Evolutionary conservation across 1,140 invertebrate species (phyloP).

Genomic region (Tribolium castaneum): DNA sequence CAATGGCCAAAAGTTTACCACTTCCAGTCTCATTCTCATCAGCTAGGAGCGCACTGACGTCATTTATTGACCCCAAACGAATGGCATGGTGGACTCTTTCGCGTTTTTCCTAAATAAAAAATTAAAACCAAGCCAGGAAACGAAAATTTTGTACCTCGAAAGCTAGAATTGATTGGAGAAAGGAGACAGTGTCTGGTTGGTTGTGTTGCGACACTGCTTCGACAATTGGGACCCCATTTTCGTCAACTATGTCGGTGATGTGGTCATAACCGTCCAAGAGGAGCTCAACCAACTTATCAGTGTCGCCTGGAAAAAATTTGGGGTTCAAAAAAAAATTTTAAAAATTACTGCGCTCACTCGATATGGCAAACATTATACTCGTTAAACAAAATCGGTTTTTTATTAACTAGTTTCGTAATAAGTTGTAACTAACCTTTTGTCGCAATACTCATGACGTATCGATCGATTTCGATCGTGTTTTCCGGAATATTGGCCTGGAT

Average conservation of each 20-base stretch:
- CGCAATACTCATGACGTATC: conserved; percentile 79
- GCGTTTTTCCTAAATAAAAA: conserved; percentile 71
- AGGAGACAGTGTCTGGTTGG: conserved; percentile 73
- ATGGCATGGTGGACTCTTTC: conserved; percentile 83
- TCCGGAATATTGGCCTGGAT: conserved; percentile 79
- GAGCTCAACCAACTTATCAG: conserved; percentile 80
- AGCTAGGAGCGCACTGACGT: conserved; percentile 72
- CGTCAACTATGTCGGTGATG: conserved; percentile 82
- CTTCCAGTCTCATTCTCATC: conserved; percentile 68
- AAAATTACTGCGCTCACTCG: too few relatives aligned
- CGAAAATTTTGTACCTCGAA: conserved; percentile 73
- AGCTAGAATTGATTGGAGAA: conserved; percentile 74
- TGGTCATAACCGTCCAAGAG: conserved; percentile 88
- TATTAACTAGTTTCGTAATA: too few relatives aligned
- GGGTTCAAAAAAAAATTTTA: neutral
- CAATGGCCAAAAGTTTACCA: conserved; percentile 75
- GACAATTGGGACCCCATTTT: conserved; percentile 73
- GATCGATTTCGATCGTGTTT: conserved; percentile 86
- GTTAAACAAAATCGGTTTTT: too few relatives aligned
- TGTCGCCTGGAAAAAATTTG: conserved; percentile 71
- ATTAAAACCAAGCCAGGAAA: too few relatives aligned
- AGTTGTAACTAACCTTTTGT: conserved; percentile 82
- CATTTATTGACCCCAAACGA: conserved; percentile 71
- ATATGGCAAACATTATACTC: neutral
- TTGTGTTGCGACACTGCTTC: conserved; percentile 75